These are phyloP conservation scores for Daktulosphaira vitifoliae DNA, from an alignment of 1,140 invertebrate genomes.

Conservation along the genomic window DNA sequence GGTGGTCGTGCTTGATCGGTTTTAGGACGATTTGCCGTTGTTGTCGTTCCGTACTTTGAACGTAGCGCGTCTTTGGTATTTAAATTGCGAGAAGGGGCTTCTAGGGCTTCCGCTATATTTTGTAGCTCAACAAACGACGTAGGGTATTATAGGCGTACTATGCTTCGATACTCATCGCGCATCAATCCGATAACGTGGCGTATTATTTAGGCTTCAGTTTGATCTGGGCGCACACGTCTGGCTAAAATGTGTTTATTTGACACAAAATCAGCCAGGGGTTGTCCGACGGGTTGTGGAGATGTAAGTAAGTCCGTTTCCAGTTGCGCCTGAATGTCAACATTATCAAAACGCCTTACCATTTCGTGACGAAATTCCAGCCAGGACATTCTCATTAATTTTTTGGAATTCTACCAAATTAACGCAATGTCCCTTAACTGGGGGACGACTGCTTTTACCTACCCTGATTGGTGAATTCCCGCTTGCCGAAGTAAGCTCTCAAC, in stretches of 20 bases:
- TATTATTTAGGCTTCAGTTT: background rate
- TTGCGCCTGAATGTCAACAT: background rate
- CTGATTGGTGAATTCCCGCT: background rate
- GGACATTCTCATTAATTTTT: background rate
- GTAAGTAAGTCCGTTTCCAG: background rate
- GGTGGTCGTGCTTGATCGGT: too few species aligned
- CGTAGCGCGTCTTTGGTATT: too few species aligned
- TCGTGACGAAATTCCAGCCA: background rate
- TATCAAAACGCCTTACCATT: background rate
- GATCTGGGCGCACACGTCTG: background rate
- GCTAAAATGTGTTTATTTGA: background rate
- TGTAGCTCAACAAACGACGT: too few species aligned
- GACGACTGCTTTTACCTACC: background rate
- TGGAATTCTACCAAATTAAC: background rate
- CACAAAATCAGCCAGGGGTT: background rate
- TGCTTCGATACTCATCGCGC: too few species aligned
- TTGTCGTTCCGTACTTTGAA: too few species aligned
- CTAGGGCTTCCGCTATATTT: too few species aligned
- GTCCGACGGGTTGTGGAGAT: background rate
- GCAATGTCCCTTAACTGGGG: background rate
- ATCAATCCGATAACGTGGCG: background rate
- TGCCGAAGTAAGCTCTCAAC: background rate
- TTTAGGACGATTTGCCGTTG: too few species aligned
- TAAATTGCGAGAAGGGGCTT: too few species aligned
- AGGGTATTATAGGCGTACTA: too few species aligned